Conservation (phyloP, 1,140 invertebrate species). For the Anoplophora glabripennis region DNA sequence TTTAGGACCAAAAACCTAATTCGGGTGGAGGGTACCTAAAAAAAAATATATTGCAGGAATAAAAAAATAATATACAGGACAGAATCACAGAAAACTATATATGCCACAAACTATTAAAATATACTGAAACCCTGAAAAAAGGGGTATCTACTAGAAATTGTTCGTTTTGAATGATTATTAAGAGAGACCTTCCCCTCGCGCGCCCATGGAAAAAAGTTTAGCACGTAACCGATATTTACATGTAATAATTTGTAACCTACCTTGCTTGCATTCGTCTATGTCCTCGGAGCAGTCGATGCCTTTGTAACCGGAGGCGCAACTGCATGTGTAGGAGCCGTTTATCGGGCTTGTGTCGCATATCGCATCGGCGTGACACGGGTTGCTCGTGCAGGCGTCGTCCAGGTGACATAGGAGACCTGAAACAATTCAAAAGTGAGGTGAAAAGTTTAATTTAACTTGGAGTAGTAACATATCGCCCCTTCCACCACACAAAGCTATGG, state of each 20-base stretch:
- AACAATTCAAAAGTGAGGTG: constrained; percentile 18
- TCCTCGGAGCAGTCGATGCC: constrained; percentile 90
- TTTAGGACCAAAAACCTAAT: too few species aligned
- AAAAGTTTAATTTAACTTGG: neutral
- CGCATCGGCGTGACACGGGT: constrained; percentile 90
- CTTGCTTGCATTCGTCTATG: constrained; percentile 93
- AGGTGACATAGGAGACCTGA: constrained; percentile 88
- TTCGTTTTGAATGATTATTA: too few species aligned
- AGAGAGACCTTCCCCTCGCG: too few species aligned
- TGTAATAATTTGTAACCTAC: constrained; percentile 52
- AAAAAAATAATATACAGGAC: too few species aligned
- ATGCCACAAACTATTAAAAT: too few species aligned
- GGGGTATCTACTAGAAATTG: too few species aligned
- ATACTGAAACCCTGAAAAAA: too few species aligned
- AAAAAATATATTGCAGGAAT: too few species aligned
- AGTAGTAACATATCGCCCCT: too few species aligned
- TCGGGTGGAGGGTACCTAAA: too few species aligned
- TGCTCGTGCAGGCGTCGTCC: constrained; percentile 95
- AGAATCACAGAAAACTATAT: too few species aligned
- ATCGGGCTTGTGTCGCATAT: constrained; percentile 95
- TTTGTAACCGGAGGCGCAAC: constrained; percentile 87
- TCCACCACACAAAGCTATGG: too few species aligned
- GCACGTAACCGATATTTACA: constrained; percentile 9
- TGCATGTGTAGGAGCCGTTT: constrained; percentile 90
- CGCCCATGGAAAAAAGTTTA: neutral